phyloP scores from a whole-genome alignment of 2,888 invertebrate genomes.

The Tortrix viridana region DNA sequence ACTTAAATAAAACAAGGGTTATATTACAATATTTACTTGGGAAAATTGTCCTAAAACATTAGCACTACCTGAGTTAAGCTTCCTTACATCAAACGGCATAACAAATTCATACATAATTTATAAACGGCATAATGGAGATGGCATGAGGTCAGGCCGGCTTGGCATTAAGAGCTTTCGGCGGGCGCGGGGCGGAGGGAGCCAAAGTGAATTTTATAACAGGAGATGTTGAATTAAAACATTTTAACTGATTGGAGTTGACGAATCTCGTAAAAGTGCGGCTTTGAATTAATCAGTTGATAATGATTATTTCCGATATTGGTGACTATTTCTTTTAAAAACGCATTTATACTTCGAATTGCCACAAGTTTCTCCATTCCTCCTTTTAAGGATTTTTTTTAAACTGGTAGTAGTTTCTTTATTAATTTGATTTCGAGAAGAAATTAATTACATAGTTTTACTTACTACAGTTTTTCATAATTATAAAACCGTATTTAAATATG shows the following conservation, averaged over 20 bases:
- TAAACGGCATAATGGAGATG: slow-evolving; percentile 83
- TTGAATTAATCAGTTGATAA: slow-evolving; percentile 40
- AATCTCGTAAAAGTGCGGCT: slow-evolving; percentile 35
- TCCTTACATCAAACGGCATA: slow-evolving; percentile 84
- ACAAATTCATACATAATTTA: slow-evolving; percentile 84
- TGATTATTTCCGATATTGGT: slow-evolving; percentile 10
- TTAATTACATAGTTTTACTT: too few relatives aligned
- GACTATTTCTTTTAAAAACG: background rate
- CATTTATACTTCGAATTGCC: too few relatives aligned
- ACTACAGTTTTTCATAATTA: background rate
- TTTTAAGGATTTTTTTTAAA: too few relatives aligned
- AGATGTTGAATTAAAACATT: slow-evolving; percentile 51
- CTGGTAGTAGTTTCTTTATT: too few relatives aligned
- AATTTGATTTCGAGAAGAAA: too few relatives aligned
- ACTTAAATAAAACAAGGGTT: slow-evolving; percentile 15
- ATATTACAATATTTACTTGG: slow-evolving; percentile 47
- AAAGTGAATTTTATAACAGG: slow-evolving; percentile 83
- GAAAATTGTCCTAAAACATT: slow-evolving; percentile 69
- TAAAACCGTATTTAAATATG: background rate
- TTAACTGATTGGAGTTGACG: slow-evolving; percentile 42
- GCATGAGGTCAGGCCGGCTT: slow-evolving; percentile 81
- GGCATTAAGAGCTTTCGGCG: slow-evolving; percentile 82
- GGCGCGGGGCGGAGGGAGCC: slow-evolving; percentile 57
- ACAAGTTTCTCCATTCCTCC: too few relatives aligned
- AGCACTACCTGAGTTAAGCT: slow-evolving; percentile 79